phyloP scores from a whole-genome alignment of 35 echinoderm and acorn worm species.

The Patiria miniata region DNA sequence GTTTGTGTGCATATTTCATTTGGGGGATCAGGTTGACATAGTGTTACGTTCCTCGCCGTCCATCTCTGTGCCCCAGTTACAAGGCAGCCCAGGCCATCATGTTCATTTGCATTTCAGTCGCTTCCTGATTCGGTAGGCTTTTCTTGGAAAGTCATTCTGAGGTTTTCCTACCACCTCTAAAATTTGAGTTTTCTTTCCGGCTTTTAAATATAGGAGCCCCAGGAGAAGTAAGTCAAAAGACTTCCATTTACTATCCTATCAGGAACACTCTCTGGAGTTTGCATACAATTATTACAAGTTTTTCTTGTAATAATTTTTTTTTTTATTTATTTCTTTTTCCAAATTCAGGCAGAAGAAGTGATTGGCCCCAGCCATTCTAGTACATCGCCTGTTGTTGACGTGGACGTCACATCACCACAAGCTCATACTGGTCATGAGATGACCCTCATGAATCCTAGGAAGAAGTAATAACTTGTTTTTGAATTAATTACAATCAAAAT shows the following conservation, averaged over 20 bases:
- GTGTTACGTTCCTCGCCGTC: no score
- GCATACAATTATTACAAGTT: background rate
- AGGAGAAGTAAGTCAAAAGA: background rate
- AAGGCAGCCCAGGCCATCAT: no score
- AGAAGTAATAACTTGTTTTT: no score
- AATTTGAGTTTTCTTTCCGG: background rate
- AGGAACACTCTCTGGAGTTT: background rate
- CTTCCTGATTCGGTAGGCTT: no score
- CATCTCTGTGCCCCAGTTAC: no score
- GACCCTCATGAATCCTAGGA: background rate
- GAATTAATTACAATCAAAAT: no score
- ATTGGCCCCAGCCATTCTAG: background rate
- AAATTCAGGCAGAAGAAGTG: background rate
- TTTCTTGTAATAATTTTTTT: background rate
- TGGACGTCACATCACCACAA: background rate
- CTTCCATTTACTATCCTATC: background rate
- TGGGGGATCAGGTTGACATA: no score
- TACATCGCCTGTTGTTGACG: background rate
- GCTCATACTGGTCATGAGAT: background rate
- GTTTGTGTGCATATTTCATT: no score
- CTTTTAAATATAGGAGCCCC: background rate
- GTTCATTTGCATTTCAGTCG: no score
- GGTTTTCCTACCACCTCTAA: no score
- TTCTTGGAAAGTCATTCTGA: no score
- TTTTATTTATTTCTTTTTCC: background rate